A percentile compares a stretch with the other conserved stretches of the same genome.
Conservation (phyloP, 2,797 vertebrate genomes). For the Tympanoctomys barrerae region DNA sequence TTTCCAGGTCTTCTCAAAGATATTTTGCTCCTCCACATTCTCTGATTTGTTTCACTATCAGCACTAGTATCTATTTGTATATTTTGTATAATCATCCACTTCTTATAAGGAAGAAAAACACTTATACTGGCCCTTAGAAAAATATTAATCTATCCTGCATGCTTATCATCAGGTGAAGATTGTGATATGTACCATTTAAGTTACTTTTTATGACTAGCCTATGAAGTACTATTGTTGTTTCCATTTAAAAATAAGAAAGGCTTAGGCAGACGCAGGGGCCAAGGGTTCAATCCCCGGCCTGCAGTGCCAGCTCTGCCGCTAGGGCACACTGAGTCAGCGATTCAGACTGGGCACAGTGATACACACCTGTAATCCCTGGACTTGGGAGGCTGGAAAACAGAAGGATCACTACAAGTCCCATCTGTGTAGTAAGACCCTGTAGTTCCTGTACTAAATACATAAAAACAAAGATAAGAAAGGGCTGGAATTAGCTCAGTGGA, state of each 20-base stretch:
- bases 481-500: neutral
- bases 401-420: too few relatives aligned
- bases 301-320: too few relatives aligned
- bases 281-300: too few relatives aligned
- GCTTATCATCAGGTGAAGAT: neutral
- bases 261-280: too few relatives aligned
- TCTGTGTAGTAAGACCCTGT: too few relatives aligned
- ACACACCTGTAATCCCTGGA: too few relatives aligned
- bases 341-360: too few relatives aligned
- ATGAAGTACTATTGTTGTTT: neutral
- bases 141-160: neutral
- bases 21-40: neutral
- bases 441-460: too few relatives aligned
- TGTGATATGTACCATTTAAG: neutral
- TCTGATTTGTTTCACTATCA: neutral
- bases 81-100: neutral
- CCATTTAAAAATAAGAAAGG: neutral
- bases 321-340: too few relatives aligned
- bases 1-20: conserved; percentile 51
- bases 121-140: neutral
- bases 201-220: neutral
- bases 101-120: neutral
- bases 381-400: too few relatives aligned
- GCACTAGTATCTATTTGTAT: neutral
- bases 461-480: neutral